A percentile compares a stretch with the other conserved stretches of the same genome.
Conservation (phyloP, 2,113 vertebrate species). For the Gymnocephalus cernua region DNA sequence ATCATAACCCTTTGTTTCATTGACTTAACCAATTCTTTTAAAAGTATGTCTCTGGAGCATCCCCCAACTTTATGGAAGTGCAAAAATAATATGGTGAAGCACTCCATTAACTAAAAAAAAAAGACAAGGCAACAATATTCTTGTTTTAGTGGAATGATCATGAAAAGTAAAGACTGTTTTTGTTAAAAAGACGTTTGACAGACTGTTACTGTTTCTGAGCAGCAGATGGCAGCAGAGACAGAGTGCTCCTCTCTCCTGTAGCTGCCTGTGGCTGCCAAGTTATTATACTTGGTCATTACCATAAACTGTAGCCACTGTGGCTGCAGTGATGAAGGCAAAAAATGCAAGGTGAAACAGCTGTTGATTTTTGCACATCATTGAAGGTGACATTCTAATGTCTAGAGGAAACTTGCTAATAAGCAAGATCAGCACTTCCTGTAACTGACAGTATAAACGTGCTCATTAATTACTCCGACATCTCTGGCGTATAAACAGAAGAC, state of each 20-base stretch:
- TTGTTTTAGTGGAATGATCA: not conserved
- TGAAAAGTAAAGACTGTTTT: no score
- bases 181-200: not conserved
- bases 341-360: constrained; percentile 8
- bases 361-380: constrained; percentile 2
- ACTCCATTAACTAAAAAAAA: not conserved
- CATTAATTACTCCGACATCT: constrained; percentile 9
- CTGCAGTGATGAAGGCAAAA: constrained; percentile 21
- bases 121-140: not conserved
- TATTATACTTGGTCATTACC: constrained; percentile 9
- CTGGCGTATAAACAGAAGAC: constrained; percentile 20
- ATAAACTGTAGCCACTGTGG: constrained; percentile 7
- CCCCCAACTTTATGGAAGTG: not conserved
- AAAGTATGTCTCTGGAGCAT: not conserved
- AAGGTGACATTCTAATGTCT: not conserved
- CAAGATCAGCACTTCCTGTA: constrained; percentile 20
- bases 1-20: not conserved
- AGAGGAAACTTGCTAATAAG: constrained; percentile 31
- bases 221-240: constrained; percentile 76
- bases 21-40: not conserved
- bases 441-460: constrained; percentile 31
- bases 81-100: not conserved
- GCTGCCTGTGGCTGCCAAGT: constrained; percentile 6
- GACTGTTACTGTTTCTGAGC: constrained; percentile 2
- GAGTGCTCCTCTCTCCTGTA: not conserved